Percentiles rank a stretch among this genome's conserved stretches.
These are phyloP conservation scores for Bombus ignitus DNA, from an alignment of 1,140 invertebrate genomes.

Conservation along the genomic window DNA sequence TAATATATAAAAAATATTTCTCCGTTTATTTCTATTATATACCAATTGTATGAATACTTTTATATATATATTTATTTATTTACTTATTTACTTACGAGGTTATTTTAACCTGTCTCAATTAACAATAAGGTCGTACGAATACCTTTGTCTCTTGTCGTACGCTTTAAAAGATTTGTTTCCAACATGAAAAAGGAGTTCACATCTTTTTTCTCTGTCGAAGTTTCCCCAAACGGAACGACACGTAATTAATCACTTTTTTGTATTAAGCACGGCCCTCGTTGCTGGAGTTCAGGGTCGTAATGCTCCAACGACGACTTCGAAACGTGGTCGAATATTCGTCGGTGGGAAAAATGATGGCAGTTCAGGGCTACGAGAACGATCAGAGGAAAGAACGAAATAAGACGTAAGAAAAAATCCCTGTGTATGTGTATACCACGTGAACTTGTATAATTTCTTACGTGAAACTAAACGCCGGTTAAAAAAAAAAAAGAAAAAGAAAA, in stretches of 20 bases:
- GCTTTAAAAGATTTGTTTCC: background rate
- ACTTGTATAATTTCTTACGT: conserved; percentile 53
- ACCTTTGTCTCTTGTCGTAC: background rate
- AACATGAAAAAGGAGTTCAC: background rate
- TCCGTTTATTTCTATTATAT: no score
- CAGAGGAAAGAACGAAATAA: conserved; percentile 12
- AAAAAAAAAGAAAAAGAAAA: background rate
- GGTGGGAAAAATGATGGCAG: background rate
- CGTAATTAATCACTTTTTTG: conserved; percentile 1
- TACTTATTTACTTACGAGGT: no score
- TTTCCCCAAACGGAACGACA: background rate
- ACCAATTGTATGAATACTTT: no score
- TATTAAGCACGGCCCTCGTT: background rate
- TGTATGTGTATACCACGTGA: conserved; percentile 43
- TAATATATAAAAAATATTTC: no score
- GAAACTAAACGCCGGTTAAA: conserved; percentile 18
- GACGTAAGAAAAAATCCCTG: conserved; percentile 33
- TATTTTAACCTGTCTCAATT: no score
- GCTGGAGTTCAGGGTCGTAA: background rate
- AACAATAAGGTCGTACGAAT: no score
- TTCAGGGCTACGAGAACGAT: background rate
- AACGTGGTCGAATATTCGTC: background rate
- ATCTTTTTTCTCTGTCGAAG: background rate
- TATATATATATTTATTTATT: no score
- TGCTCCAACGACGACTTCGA: background rate